Evolutionary conservation across 64 coral and sea anemone species (phyloP), one percentile per base, ranked within the genome.

Genomic region (Acropora tenuis): DNA sequence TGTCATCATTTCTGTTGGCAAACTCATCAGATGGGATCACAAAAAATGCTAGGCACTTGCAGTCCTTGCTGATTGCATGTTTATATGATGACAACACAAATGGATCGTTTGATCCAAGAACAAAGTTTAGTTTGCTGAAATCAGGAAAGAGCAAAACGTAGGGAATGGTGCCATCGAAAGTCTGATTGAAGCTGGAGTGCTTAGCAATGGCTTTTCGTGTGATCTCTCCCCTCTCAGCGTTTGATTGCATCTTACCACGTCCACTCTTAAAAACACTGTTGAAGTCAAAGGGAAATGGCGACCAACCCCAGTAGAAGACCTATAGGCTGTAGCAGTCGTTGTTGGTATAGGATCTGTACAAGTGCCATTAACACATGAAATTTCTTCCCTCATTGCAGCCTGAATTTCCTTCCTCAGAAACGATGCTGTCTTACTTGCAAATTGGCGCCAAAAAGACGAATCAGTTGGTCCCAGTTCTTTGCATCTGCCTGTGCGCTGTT

Each of bases 101-200:
- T 82, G 53, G 13, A 42, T 94, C 75, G n/a, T 88, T 83, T 83
- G 86, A 11, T 61, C 58, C 2, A 12, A 12, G 58, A 61, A 61
- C 58, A 61, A 61, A 61, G 58, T 61, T 61, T 61, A 61, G 8
- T 61, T 61, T 2, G 58, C 85, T 93, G 76, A 93, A 93, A 60
- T 93, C 92, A 52, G 92, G 92, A 50, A 89, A 93, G 49, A 93
- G 86, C 80, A 93, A 63, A 45, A 71, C 53, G 71, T 93, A 93
- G 17, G 74, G 59, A 6, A 79, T 63, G 46, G 63, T 48, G 44
- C 73, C 65, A 61, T 89, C 86, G 75, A 93, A 93, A 42, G 86
- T 82, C 86, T 93, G 61, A 69, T 93, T 78, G 50, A 89, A 93
- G 48, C 66, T 93, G 17, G 86, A 61, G 73, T 89, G 92, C 77